Evolutionary conservation across 1,140 invertebrate genomes (phyloP).

Genomic region (Formica selysi): DNA sequence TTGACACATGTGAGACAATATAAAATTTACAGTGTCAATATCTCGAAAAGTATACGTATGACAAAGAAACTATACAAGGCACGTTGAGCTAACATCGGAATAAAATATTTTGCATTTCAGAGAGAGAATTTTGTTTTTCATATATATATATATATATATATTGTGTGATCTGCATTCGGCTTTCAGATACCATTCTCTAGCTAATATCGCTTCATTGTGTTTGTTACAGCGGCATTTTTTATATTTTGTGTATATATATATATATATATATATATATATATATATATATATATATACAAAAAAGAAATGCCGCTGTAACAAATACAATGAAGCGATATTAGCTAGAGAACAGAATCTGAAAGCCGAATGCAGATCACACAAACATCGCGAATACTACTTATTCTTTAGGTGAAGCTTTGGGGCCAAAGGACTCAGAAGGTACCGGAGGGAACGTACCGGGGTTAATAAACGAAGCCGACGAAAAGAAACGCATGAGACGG

Average conservation of each 20-base stretch:
- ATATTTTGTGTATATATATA: too few relatives aligned
- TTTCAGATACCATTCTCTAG: too few relatives aligned
- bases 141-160: too few relatives aligned
- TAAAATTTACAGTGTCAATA: background rate
- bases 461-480: conserved; percentile 54
- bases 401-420: conserved; percentile 27
- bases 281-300: background rate
- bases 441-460: background rate
- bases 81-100: background rate
- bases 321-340: background rate
- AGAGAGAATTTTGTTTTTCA: background rate
- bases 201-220: too few relatives aligned
- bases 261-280: too few relatives aligned
- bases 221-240: too few relatives aligned
- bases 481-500: conserved; percentile 44
- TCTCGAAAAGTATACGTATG: too few relatives aligned
- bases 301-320: background rate
- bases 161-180: too few relatives aligned
- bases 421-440: conserved; percentile 21
- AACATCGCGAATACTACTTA: conserved; percentile 37
- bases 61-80: background rate
- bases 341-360: background rate
- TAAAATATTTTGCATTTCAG: background rate
- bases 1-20: background rate
- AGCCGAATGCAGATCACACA: conserved; percentile 44